phyloP scores from a whole-genome alignment of 1,140 invertebrate species.

The Heterodera schachtii region DNA sequence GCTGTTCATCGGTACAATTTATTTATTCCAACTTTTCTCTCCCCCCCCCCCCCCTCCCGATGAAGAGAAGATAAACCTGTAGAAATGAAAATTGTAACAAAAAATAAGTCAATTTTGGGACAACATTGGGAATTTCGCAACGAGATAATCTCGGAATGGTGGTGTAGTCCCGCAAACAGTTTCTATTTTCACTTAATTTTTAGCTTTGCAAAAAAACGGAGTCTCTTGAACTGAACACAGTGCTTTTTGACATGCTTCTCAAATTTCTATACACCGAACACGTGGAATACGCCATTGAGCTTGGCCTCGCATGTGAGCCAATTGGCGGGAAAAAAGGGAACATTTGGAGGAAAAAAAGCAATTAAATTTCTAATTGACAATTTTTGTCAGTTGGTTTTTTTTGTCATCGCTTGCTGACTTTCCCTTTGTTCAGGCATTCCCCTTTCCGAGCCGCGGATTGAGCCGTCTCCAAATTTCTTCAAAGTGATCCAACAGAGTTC shows the following conservation, averaged over 20 bases:
- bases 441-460: slow-evolving; percentile 79
- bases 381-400: not conserved
- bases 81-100: too few species aligned
- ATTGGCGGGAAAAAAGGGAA: not conserved
- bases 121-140: too few species aligned
- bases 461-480: slow-evolving; percentile 89
- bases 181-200: slow-evolving; percentile 15
- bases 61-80: too few species aligned
- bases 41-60: too few species aligned
- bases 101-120: too few species aligned
- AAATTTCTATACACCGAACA: slow-evolving; percentile 86
- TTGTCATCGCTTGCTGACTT: not conserved
- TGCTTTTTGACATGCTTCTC: slow-evolving; percentile 83
- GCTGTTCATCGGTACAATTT: slow-evolving; percentile 77
- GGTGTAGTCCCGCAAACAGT: too few species aligned
- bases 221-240: slow-evolving; percentile 78
- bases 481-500: slow-evolving; percentile 91
- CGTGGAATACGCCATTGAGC: slow-evolving; percentile 90
- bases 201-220: slow-evolving; percentile 81
- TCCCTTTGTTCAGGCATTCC: slow-evolving; percentile 74
- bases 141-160: too few species aligned
- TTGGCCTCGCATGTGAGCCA: slow-evolving; percentile 77
- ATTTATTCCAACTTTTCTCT: not conserved
- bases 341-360: too few species aligned
- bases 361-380: too few species aligned